Evolutionary conservation across 2,113 vertebrate species (phyloP).

Genomic region (Ibidorhyncha struthersii): DNA sequence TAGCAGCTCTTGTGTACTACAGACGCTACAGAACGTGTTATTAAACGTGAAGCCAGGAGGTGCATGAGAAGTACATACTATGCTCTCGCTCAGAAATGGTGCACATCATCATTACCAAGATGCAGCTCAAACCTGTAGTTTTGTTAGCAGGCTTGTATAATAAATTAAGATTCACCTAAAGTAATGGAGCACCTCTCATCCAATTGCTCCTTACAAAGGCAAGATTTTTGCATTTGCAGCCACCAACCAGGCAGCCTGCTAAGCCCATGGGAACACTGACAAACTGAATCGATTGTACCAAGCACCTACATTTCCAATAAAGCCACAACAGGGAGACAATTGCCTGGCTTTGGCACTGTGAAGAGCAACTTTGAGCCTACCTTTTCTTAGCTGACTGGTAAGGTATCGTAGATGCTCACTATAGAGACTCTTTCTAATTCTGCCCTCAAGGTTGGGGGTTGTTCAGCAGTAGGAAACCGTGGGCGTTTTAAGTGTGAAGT

Average conservation of each 20-base stretch:
- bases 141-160: neutral
- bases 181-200: neutral
- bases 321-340: neutral
- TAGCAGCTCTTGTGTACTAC: neutral
- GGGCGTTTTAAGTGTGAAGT: neutral
- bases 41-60: neutral
- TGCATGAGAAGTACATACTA: fast-evolving
- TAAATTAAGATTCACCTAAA: neutral
- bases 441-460: neutral
- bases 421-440: neutral
- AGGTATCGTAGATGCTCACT: neutral
- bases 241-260: neutral
- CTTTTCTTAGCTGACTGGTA: neutral
- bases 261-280: fast-evolving
- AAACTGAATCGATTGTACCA: neutral
- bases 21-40: neutral
- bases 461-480: neutral
- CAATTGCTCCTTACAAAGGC: neutral
- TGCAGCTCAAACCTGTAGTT: neutral
- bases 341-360: neutral
- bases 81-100: neutral
- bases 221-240: neutral
- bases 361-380: neutral
- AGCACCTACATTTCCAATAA: neutral
- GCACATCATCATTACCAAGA: neutral